Percentiles rank a stretch among this genome's conserved stretches.
Conservation (phyloP, 2,888 invertebrate species). For the Oscheius sp. region DNA sequence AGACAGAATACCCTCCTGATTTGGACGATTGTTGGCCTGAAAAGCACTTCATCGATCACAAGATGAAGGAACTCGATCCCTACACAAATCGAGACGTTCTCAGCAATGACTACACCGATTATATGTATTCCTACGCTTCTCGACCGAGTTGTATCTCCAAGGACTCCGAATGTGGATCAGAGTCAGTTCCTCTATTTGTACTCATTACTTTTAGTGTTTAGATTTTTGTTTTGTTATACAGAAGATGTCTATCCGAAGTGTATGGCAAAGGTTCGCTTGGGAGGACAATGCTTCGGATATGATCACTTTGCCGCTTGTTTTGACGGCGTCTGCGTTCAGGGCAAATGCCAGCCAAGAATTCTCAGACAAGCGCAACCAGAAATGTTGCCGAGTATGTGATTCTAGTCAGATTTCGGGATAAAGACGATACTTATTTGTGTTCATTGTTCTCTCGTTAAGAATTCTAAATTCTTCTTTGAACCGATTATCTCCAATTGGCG, state of each 20-base stretch:
- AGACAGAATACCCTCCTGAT: slow-evolving; percentile 14
- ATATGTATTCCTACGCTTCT: slow-evolving; percentile 46
- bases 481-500: too few species aligned
- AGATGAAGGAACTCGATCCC: slow-evolving; percentile 21
- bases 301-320: slow-evolving; percentile 31
- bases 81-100: slow-evolving; percentile 46
- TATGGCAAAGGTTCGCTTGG: slow-evolving; percentile 44
- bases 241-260: slow-evolving; percentile 40
- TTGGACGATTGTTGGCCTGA: slow-evolving; percentile 10
- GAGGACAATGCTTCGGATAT: slow-evolving; percentile 57
- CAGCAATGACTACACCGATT: slow-evolving; percentile 51
- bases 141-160: slow-evolving; percentile 36
- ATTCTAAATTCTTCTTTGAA: too few species aligned
- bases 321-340: slow-evolving; percentile 19
- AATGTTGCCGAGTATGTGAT: slow-evolving; percentile 1
- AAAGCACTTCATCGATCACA: slow-evolving; percentile 1
- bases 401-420: not conserved
- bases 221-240: slow-evolving; percentile 55
- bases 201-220: slow-evolving; percentile 16
- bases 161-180: slow-evolving; percentile 11
- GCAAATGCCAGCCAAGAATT: slow-evolving; percentile 3
- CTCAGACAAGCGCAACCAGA: not conserved
- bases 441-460: too few species aligned
- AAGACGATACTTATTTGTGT: not conserved
- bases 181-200: not conserved